Evolutionary conservation across 2,113 vertebrate genomes (phyloP).

Genomic region (Oreocharis arfaki): DNA sequence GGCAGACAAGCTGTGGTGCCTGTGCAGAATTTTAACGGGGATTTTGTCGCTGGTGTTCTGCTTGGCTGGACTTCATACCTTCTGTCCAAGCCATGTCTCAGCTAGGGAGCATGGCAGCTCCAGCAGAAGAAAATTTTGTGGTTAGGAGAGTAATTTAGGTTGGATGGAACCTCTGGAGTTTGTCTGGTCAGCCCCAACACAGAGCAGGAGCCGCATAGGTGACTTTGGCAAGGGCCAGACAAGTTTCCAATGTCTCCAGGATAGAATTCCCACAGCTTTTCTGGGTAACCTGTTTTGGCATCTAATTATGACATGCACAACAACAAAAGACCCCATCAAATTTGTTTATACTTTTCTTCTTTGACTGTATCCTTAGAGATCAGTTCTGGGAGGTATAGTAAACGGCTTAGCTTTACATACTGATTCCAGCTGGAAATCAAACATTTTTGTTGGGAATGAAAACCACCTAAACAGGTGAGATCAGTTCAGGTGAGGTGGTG

Average conservation of each 20-base stretch:
- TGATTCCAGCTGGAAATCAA: neutral
- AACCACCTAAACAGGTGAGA: neutral
- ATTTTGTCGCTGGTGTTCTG: neutral
- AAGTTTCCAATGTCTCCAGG: neutral
- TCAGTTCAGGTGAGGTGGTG: neutral
- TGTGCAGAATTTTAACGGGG: neutral
- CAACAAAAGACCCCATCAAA: neutral
- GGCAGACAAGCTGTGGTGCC: neutral
- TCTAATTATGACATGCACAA: neutral
- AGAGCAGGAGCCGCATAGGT: fast-evolving
- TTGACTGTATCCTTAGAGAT: neutral
- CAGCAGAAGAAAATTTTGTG: neutral
- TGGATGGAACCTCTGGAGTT: neutral
- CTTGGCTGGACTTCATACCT: neutral
- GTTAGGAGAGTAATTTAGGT: neutral
- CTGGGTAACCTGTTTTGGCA: neutral
- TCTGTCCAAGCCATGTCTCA: neutral
- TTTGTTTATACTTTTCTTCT: neutral
- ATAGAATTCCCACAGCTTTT: neutral
- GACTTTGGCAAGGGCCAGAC: neutral
- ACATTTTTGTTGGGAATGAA: neutral
- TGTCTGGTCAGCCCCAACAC: neutral
- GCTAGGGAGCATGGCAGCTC: neutral
- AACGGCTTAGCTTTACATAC: neutral
- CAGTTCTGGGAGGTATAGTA: neutral